Base-by-base conservation (phyloP, 2,797 vertebrate genomes). In the Arnoldichthys spilopterus region DNA sequence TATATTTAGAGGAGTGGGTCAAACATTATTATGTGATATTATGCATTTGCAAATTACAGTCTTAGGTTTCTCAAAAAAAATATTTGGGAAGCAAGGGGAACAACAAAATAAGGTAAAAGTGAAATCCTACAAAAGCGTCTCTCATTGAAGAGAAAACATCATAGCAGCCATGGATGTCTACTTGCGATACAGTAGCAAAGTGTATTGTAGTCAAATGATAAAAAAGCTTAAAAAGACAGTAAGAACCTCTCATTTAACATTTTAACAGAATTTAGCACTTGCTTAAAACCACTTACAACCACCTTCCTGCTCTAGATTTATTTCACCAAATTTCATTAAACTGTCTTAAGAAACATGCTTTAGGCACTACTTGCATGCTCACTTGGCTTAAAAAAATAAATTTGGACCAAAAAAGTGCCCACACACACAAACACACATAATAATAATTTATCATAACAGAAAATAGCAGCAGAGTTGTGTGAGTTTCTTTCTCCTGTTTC, bases 31-130 rank as follows among this genome's bases (percentile, higher is more conserved):
- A 26, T 26, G 28, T 61, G 28, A 61, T 18, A 16, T 18, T 18
- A 6, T 32, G 28, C 58, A 32, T 32, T 32, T 15, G 28, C 56
- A 58, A 51, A 54, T 66, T 6, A 7, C 49, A 54, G 24, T 28
- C 9, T 64, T 28, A 40, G 70, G 54, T 70, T 24, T 62, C 28
- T 37, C 22, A 15, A 40, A 56, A 78, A n/a, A 20, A 43, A 34
- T 56, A 12, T 7, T 71, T 66, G 8, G 49, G 20, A 2, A 3
- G 30, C 62, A 43, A 20, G 24, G 28, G 18, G 2, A 61, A 43
- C 9, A 18, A 15, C 5, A 11, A 63, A 69, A 72, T n/a, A 56
- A 28, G 24, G 34, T 66, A n/a, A 9, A n/a, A 43, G n/a, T 1
- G 37, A 37, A 43, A 24, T 30, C 0, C 13, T 32, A 12, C 22